These are phyloP conservation scores for Drosophila diplacantha DNA, from an alignment of 2,888 invertebrate species.

Conservation along the genomic window DNA sequence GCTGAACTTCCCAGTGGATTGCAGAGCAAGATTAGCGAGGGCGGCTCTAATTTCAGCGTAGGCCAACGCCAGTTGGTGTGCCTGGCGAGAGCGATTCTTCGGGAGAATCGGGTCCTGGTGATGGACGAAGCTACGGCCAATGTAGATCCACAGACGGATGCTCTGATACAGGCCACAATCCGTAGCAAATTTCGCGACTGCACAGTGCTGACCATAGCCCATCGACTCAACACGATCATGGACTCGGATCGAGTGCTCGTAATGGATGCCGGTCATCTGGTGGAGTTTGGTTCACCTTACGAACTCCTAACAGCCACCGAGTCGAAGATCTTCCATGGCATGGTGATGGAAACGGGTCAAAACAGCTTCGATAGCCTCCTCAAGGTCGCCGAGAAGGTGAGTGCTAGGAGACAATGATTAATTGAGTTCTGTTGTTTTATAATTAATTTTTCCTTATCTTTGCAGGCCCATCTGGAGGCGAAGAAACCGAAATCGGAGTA, in stretches of 20 bases:
- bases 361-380: constrained; percentile 82
- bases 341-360: constrained; percentile 82
- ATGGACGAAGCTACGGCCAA: constrained; percentile 95
- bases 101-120: constrained; percentile 89
- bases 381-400: constrained; percentile 80
- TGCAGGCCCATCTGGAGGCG: constrained; percentile 43
- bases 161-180: constrained; percentile 88
- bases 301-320: constrained; percentile 79
- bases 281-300: constrained; percentile 84
- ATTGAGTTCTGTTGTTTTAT: not conserved
- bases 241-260: constrained; percentile 81
- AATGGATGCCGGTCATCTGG: constrained; percentile 83
- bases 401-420: not conserved
- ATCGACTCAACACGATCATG: constrained; percentile 90
- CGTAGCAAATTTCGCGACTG: constrained; percentile 85
- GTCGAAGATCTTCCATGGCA: constrained; percentile 78
- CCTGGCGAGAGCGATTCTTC: constrained; percentile 90
- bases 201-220: constrained; percentile 93
- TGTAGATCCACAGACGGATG: constrained; percentile 93
- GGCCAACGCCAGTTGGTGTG: constrained; percentile 94
- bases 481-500: constrained; percentile 52
- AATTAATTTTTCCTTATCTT: not conserved
- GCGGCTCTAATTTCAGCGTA: constrained; percentile 90
- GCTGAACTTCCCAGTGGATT: constrained; percentile 82
- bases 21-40: constrained; percentile 84